Percentiles rank a stretch among this genome's conserved stretches.
These are phyloP conservation scores for Bergia puertoricense DNA, from an alignment of 92 coral and sea anemone species.

Conservation along the genomic window DNA sequence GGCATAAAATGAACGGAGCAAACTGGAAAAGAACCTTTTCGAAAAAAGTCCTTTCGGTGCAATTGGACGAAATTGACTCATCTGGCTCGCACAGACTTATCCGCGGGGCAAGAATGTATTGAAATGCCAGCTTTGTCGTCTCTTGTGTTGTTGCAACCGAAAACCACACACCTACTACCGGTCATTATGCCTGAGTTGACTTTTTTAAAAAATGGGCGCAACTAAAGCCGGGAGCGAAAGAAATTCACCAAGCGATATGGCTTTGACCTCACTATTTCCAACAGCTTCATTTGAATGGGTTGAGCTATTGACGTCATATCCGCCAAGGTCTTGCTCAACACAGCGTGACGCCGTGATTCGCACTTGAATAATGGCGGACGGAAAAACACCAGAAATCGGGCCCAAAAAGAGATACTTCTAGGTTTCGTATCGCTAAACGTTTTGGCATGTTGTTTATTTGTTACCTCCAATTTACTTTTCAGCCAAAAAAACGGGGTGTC, in stretches of 20 bases:
- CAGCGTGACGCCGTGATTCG: too few relatives aligned
- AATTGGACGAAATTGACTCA: too few relatives aligned
- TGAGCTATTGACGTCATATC: neutral
- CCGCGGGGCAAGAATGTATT: neutral
- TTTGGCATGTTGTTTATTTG: too few relatives aligned
- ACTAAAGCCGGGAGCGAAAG: neutral
- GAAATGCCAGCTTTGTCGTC: neutral
- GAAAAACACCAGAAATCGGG: too few relatives aligned
- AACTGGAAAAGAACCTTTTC: too few relatives aligned
- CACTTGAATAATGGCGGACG: too few relatives aligned
- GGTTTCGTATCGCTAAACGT: too few relatives aligned
- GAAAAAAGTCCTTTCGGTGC: too few relatives aligned
- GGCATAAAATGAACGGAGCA: neutral
- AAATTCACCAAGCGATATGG: neutral
- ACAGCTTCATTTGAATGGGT: neutral
- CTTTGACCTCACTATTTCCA: neutral
- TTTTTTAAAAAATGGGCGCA: neutral
- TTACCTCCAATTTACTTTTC: too few relatives aligned
- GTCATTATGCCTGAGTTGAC: neutral
- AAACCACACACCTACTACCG: neutral
- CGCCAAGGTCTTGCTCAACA: neutral
- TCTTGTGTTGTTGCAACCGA: neutral
- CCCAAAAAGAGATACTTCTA: too few relatives aligned
- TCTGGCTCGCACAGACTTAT: neutral
- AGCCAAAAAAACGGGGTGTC: too few relatives aligned